These are phyloP conservation scores for Tamandua tetradactyla DNA, from an alignment of 2,797 vertebrate genomes.

Conservation along the genomic window DNA sequence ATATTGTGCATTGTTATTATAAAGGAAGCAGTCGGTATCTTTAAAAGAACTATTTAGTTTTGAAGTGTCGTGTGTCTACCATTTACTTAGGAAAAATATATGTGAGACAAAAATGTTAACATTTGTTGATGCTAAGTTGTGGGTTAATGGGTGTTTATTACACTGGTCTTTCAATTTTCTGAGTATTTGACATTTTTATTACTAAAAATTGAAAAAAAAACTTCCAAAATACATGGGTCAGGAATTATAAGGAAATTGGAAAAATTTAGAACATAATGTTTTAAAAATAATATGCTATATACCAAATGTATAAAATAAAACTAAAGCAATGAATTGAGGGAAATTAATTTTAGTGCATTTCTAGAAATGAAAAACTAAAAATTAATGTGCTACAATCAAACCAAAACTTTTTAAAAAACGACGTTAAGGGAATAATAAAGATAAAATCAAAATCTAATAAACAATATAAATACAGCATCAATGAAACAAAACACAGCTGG, in stretches of 20 bases:
- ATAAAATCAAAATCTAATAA: too few relatives aligned
- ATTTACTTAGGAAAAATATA: slow-evolving; percentile 8
- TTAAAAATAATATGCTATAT: slow-evolving; percentile 8
- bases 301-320: background rate
- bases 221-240: background rate
- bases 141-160: background rate
- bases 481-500: slow-evolving; percentile 14
- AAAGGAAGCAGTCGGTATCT: background rate
- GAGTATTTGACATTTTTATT: slow-evolving; percentile 16
- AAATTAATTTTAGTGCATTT: slow-evolving; percentile 38
- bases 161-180: background rate
- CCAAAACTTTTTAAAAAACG: background rate
- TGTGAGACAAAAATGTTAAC: background rate
- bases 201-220: background rate
- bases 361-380: slow-evolving; percentile 9
- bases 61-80: background rate
- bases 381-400: background rate
- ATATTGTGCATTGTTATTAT: background rate
- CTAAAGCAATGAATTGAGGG: background rate
- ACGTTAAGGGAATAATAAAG: background rate
- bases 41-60: background rate
- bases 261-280: background rate
- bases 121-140: background rate
- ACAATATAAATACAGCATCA: slow-evolving; percentile 19
- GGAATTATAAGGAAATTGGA: background rate